These are phyloP conservation scores for Gambusia affinis DNA, from an alignment of 2,113 vertebrate species.

Conservation along the genomic window DNA sequence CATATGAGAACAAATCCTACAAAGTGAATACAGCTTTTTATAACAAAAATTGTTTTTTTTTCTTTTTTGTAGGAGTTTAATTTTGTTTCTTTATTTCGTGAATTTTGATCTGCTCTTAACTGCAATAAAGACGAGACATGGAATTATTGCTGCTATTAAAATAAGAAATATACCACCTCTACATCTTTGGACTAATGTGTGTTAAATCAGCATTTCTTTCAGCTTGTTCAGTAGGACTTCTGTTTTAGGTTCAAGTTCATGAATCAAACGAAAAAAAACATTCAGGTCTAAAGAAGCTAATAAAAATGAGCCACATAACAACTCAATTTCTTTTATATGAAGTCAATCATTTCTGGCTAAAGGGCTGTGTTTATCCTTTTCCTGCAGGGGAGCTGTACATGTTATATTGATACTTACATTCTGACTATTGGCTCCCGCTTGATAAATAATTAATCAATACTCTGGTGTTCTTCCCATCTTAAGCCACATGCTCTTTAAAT, in stretches of 20 bases:
- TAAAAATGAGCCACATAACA: constrained; percentile 6
- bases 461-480: constrained; percentile 17
- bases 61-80: too few species aligned
- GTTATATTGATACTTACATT: constrained; percentile 30
- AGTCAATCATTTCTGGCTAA: constrained; percentile 15
- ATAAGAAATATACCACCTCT: background rate
- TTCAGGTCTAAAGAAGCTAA: constrained; percentile 5
- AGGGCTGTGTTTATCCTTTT: constrained; percentile 40
- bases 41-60: too few species aligned
- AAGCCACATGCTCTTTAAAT: constrained; percentile 13
- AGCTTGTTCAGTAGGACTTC: constrained; percentile 4
- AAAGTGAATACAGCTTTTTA: background rate
- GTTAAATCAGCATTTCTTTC: background rate
- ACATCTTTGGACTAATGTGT: background rate
- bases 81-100: background rate
- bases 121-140: background rate
- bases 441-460: constrained; percentile 57
- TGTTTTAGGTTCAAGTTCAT: constrained; percentile 12
- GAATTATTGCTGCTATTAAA: background rate
- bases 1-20: background rate
- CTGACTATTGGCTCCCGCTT: constrained; percentile 29
- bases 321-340: constrained; percentile 12
- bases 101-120: background rate
- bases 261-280: constrained; percentile 9
- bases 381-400: constrained; percentile 14